Base-by-base conservation (phyloP, 2,888 invertebrate species). In the Orchesellides sinensis region DNA sequence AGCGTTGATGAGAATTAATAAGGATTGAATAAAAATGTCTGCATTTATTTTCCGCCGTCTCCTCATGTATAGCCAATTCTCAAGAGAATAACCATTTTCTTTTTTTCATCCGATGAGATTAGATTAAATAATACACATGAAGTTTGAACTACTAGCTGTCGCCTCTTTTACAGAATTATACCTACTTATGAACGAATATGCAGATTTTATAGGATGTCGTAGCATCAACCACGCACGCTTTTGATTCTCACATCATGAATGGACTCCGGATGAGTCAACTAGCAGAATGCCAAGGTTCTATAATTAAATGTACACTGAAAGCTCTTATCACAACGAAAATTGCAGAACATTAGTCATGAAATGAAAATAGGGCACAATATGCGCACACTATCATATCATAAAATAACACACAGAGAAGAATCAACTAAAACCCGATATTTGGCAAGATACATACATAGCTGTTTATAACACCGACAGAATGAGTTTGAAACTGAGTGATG, bases 251-350 rank as follows among this genome's bases (percentile, higher is more conserved):
- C 59, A 59, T 29, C 59, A 59, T 59, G 59, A 32, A 65, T 66
- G 72, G 72, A 40, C n/a, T n/a, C n/a, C 56, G 68, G 81, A 75
- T 82, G 81, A 82, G 59, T 82, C 81, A 82, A 69, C 81, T 32
- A 72, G 59, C 49, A 63, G 81, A 82, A 75, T 82, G 81, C 81
- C 81, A 82, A 82, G 81, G 81, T 82, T 82, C 81, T 82, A 75
- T 82, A 82, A 82, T 82, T 82, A 82, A 74, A 74, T 56, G 66
- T 29, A 77, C 68, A 27, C 29, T 14, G 12, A 66, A 75, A 14
- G 56, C 25, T 54, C 21, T 66, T 66, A 68, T 68, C 65, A 45
- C 45, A 49, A 47, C 40, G 63, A 65, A 56, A 66, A 59, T 61
- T 27, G 45, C 52, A n/a, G n/a, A 2, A 17, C 19, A 19, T 79